Base-by-base conservation (phyloP, 2,113 vertebrate species). In the Cyanoliseus patagonus region DNA sequence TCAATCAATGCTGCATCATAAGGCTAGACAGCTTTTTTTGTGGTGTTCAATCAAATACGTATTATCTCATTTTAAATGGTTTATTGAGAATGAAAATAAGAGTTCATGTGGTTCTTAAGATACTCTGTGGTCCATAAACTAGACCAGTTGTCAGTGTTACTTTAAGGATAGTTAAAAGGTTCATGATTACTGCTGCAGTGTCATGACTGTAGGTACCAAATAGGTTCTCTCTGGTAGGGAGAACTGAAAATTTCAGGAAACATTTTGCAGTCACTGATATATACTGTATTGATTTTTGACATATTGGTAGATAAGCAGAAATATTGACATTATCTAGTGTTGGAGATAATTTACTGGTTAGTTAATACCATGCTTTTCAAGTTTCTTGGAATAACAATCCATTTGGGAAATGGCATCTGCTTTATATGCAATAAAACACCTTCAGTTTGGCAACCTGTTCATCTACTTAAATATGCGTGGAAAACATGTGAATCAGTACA, bases 261-360 rank as follows among this genome's bases (percentile, higher is more conserved):
- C 0, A 0, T 37, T 91, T 75, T 52, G 7, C 7, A 63, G 22
- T 67, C 37, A 42, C 12, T 87, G 13, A 33, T 57, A 81, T 78
- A 7, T n/a, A 20, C 19, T 23, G 8, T 62, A 66, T 1, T 63
- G 61, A 49, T 68, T 74, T 94, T 44, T 62, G 1, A 62, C 83
- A 41, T 75, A 41, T 5, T 18, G 8, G 19, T 47, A 72, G 7
- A 3, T 41, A 67, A 42, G 52, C 0, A 0, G 67, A 52, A 72
- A 27, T 30, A 10, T 72, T 72, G 47, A 20, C 31, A 41, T 67
- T 11, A 28, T 72, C 61, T 53, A 16, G 2, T 63, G 14, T 37
- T 51, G n/a, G 41, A 91, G 51, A 15, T 42, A 68, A 68, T n/a
- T 52, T 77, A 47, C 73, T 68, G 20, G 14, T 22, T 69, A 33